phyloP scores from a whole-genome alignment of 2,797 vertebrate genomes.

The Triplophysa yarkandensis region DNA sequence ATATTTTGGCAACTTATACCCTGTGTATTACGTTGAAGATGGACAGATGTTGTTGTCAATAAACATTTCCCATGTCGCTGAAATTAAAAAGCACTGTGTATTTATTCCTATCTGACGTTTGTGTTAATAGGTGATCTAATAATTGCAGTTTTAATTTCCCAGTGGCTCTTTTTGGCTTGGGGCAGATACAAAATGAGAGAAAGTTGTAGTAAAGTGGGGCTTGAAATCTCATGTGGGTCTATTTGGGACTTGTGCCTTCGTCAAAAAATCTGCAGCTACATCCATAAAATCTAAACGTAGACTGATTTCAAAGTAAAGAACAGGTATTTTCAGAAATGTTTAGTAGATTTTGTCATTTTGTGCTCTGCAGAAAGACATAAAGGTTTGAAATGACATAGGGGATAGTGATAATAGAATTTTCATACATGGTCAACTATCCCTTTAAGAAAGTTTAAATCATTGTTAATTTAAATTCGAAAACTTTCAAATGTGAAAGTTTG shows the following conservation, averaged over 20 bases:
- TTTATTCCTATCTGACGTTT: constrained; percentile 65
- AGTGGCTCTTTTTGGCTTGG: constrained; percentile 74
- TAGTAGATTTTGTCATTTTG: too few relatives aligned
- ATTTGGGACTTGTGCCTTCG: constrained; percentile 74
- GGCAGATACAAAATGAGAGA: constrained; percentile 69
- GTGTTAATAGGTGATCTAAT: constrained; percentile 64
- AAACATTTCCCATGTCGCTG: too few relatives aligned
- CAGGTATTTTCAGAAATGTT: too few relatives aligned
- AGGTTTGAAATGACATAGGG: too few relatives aligned
- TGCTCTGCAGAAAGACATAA: too few relatives aligned
- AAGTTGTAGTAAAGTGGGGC: constrained; percentile 74
- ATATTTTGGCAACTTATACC: constrained; percentile 62
- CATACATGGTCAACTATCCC: too few relatives aligned
- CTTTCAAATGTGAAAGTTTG: not conserved
- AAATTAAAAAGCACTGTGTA: constrained; percentile 62
- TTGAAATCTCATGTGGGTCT: constrained; percentile 73
- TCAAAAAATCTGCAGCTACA: constrained; percentile 64
- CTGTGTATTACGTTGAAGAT: too few relatives aligned
- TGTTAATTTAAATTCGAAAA: not conserved
- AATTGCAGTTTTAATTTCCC: constrained; percentile 79
- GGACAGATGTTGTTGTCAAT: too few relatives aligned
- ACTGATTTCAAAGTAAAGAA: not conserved
- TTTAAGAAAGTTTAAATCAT: not conserved
- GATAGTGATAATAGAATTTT: too few relatives aligned
- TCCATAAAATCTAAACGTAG: constrained; percentile 53